These are phyloP conservation scores for Apteryx mantelli DNA, from an alignment of 2,113 vertebrate species.

Conservation along the genomic window DNA sequence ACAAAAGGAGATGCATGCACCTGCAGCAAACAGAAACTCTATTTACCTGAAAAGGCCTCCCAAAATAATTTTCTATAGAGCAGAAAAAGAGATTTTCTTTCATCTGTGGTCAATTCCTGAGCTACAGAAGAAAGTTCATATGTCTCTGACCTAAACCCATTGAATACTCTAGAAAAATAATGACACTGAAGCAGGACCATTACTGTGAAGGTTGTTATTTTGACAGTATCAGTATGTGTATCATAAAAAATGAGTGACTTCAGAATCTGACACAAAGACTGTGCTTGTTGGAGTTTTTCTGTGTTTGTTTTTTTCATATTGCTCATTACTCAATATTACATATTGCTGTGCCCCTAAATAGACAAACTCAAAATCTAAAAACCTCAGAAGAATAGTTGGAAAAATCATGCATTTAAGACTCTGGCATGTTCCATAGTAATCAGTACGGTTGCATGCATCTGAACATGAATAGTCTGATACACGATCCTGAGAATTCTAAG, in stretches of 20 bases:
- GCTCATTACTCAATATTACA: not conserved
- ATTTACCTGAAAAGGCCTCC: not conserved
- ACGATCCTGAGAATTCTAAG: not conserved
- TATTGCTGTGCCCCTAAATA: not conserved
- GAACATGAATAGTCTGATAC: not conserved
- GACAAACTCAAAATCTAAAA: not conserved
- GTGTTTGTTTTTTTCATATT: not conserved
- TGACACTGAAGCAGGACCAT: not conserved
- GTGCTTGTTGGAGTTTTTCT: not conserved
- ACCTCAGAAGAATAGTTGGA: not conserved
- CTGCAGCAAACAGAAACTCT: not conserved
- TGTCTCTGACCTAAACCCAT: not conserved
- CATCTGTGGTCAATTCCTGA: not conserved
- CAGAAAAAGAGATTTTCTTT: not conserved
- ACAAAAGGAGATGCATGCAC: not conserved
- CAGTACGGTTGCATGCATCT: not conserved
- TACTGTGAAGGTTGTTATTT: not conserved
- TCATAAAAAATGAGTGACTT: not conserved
- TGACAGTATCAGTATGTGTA: not conserved
- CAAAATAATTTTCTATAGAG: not conserved
- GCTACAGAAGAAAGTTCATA: not conserved
- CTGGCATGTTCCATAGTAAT: not conserved
- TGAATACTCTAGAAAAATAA: not conserved
- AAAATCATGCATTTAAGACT: not conserved
- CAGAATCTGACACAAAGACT: not conserved